phyloP scores from a whole-genome alignment of 2,888 invertebrate genomes.

The Tribolium freemani region DNA sequence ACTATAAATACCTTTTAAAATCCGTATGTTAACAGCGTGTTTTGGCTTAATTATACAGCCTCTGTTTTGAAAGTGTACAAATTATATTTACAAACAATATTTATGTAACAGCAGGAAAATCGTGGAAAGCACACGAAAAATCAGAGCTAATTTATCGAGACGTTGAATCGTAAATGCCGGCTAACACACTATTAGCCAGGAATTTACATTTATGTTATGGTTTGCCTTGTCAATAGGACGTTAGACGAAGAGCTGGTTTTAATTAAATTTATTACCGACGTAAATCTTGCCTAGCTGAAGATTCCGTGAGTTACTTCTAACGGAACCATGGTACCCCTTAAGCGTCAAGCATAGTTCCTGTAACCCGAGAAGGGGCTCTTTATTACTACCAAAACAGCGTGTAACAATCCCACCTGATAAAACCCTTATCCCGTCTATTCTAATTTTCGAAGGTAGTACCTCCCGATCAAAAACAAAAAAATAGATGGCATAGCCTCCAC shows the following conservation, averaged over 20 bases:
- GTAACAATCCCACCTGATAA: background rate
- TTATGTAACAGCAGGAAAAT: conserved; percentile 5
- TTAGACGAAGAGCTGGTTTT: background rate
- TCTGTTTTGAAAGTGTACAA: conserved; percentile 29
- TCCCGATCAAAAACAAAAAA: background rate
- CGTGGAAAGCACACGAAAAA: conserved; percentile 8
- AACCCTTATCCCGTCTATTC: background rate
- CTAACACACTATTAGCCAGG: conserved; percentile 23
- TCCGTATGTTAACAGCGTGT: conserved; percentile 49
- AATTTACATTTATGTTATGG: conserved; percentile 35
- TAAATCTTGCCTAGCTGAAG: background rate
- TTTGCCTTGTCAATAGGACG: conserved; percentile 14
- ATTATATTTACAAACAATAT: conserved; percentile 39
- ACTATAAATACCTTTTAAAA: conserved; percentile 57
- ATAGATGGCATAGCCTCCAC: background rate
- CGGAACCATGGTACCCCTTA: conserved; percentile 16
- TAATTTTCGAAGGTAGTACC: background rate
- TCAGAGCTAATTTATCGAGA: conserved; percentile 6
- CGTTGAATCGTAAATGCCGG: conserved; percentile 16
- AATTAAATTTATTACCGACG: conserved; percentile 17
- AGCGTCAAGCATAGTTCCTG: conserved; percentile 25
- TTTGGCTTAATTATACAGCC: conserved; percentile 44
- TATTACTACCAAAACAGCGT: background rate
- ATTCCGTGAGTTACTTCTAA: conserved; percentile 5
- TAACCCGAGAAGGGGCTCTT: conserved; percentile 3